These are phyloP conservation scores for Phoronis australis DNA, from an alignment of 2,888 invertebrate species.

Conservation along the genomic window DNA sequence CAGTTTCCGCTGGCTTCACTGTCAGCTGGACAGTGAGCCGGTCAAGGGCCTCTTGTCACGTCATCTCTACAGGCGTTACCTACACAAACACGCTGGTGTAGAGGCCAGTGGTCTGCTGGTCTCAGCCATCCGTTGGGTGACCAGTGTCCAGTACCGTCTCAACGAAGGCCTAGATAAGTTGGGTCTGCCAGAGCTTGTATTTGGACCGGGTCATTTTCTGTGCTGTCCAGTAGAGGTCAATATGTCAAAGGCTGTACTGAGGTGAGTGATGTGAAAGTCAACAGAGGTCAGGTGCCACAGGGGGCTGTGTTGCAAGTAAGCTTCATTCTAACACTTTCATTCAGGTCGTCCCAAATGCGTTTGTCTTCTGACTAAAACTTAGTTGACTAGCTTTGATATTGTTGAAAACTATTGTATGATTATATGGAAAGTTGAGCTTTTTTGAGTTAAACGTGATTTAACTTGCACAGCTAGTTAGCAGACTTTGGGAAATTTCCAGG, in stretches of 20 bases:
- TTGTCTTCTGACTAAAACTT: too few relatives aligned
- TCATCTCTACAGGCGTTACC: constrained; percentile 37
- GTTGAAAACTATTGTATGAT: too few relatives aligned
- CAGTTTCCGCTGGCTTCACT: constrained; percentile 48
- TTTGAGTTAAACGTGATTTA: too few relatives aligned
- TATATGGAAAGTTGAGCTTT: too few relatives aligned
- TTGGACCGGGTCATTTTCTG: constrained; percentile 45
- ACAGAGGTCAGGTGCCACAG: background rate
- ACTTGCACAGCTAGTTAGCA: too few relatives aligned
- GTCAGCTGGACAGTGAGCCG: constrained; percentile 45
- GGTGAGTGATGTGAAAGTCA: constrained; percentile 22
- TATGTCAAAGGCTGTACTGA: constrained; percentile 30
- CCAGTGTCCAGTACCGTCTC: constrained; percentile 46
- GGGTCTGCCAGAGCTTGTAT: constrained; percentile 39
- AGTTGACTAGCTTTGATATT: too few relatives aligned
- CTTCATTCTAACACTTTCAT: too few relatives aligned
- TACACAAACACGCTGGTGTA: constrained; percentile 33
- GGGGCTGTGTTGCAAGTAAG: too few relatives aligned
- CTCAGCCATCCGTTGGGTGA: constrained; percentile 40
- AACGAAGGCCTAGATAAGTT: constrained; percentile 46
- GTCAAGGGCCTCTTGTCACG: constrained; percentile 39
- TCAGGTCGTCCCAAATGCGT: too few relatives aligned
- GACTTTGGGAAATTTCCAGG: too few relatives aligned
- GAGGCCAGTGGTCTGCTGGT: constrained; percentile 26
- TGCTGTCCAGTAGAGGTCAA: constrained; percentile 40